Base-by-base conservation (phyloP, 2,113 vertebrate species). In the Ochotona curzoniae region DNA sequence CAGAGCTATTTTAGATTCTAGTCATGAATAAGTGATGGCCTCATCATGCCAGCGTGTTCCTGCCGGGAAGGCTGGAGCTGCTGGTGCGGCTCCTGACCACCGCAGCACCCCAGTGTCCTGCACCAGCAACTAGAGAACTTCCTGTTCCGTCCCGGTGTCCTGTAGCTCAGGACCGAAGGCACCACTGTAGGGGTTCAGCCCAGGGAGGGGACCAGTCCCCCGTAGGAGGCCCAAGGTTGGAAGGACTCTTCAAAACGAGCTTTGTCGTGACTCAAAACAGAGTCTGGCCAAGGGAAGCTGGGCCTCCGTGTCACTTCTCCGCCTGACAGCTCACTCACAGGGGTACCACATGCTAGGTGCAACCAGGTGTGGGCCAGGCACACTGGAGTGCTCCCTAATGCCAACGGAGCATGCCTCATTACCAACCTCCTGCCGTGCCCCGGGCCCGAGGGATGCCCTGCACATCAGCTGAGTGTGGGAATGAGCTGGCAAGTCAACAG, bases 21-120 rank as follows among this genome's bases (percentile, higher is more conserved):
- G 61, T 75, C 82, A 54, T 83, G 69, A 95, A 66, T 93, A 90
- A 90, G 74, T 91, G 26, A 81, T 63, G 20, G 57, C 26, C 80
- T 32, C 7, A 5, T 83, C 61, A 47, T 54, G 30, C 4, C 7
- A 2, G 32, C 32, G 26, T 35, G 81, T 47, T 47, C 8, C 60
- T 11, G 8, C 1, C 0, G 9, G 13, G 18, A 66, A 7, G 28
- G 63, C 0, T 1, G 5, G 13, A 28, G 17, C 5, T 5, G 1
- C 8, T 0, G 38, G 49, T 3, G 79, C 3, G 6, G 38, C 38
- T 44, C 38, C 38, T 44, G 38, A 44, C 38, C 38, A 44, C 38
- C 38, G 38, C 38, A 44, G 38, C 38, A 44, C 38, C 38, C 38
- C 38, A 44, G 38, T 44, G 38, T 44, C 38, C 38, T 44, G 38